Evolutionary conservation across 2,113 vertebrate genomes (phyloP).

Genomic region (Leucopsar rothschildi): DNA sequence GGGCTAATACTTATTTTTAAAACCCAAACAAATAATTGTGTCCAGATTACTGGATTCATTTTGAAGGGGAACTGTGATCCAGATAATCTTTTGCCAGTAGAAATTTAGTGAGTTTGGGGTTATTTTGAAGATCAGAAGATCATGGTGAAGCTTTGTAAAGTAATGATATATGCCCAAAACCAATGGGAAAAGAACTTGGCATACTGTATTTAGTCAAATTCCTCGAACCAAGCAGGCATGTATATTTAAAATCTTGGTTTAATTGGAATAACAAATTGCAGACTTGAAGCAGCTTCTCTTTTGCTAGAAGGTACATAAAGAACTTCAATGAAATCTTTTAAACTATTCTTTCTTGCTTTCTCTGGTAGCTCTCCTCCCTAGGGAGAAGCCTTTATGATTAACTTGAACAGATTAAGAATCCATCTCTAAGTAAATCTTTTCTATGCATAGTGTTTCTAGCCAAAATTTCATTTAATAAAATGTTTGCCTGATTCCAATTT

Average conservation of each 20-base stretch:
- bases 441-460: background rate
- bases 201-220: background rate
- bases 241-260: background rate
- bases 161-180: background rate
- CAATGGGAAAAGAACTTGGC: background rate
- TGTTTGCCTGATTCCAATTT: background rate
- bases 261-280: background rate
- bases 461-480: background rate
- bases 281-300: background rate
- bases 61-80: background rate
- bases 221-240: background rate
- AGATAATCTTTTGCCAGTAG: background rate
- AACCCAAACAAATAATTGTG: accelerated
- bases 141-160: background rate
- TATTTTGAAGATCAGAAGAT: background rate
- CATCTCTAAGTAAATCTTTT: background rate
- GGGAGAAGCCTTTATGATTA: background rate
- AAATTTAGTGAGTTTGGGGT: background rate
- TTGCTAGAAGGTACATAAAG: background rate
- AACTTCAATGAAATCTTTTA: background rate
- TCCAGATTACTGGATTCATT: background rate
- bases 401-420: background rate
- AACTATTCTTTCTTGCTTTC: background rate
- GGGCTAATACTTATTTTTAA: background rate
- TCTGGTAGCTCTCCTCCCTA: background rate